Evolutionary conservation across 2,113 vertebrate species (phyloP).

Genomic region (Seriola aureovittata): DNA sequence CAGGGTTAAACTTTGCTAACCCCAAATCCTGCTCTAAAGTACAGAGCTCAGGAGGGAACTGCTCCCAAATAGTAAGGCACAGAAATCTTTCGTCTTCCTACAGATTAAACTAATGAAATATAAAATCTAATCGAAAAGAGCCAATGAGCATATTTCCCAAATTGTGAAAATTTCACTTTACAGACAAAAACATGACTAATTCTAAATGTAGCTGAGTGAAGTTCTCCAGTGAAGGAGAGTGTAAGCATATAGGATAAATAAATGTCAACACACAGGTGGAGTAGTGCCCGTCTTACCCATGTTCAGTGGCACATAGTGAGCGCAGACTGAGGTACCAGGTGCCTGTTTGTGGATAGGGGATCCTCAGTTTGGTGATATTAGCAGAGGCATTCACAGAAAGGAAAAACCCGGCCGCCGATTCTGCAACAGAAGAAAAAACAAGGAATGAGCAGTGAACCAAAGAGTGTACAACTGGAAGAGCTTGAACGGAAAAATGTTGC

Average conservation of each 20-base stretch:
- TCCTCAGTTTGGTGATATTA: constrained; percentile 91
- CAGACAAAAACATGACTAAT: neutral
- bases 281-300: constrained; percentile 85
- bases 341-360: constrained; percentile 96
- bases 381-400: constrained; percentile 89
- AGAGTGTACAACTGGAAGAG: neutral
- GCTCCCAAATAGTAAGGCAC: no score
- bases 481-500: neutral
- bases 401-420: constrained; percentile 89
- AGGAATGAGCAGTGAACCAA: neutral
- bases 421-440: constrained; percentile 75
- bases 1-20: no score
- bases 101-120: no score
- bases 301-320: constrained; percentile 89
- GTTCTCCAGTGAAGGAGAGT: constrained; percentile 3
- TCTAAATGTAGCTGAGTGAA: neutral
- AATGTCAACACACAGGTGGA: neutral
- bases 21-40: no score
- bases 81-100: no score
- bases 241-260: neutral
- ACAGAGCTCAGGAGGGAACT: no score
- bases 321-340: constrained; percentile 97
- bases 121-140: neutral
- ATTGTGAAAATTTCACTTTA: neutral
- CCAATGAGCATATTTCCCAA: neutral